Evolutionary conservation across 2,113 vertebrate species (phyloP).

Genomic region (Boleophthalmus pectinirostris): DNA sequence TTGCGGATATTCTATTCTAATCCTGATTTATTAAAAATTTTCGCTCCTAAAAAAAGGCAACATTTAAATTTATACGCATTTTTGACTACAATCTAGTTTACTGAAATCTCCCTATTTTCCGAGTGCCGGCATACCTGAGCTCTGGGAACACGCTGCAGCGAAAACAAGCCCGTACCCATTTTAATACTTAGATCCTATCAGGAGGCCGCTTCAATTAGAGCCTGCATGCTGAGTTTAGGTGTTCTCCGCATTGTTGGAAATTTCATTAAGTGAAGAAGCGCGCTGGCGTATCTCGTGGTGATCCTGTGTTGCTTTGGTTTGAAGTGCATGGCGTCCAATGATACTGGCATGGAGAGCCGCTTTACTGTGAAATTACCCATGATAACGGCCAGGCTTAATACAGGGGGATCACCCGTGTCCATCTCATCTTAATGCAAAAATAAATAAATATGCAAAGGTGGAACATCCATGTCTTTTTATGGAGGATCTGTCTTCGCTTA

Average conservation of each 20-base stretch:
- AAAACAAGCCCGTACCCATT: background rate
- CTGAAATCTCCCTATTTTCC: background rate
- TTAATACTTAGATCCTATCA: conserved; percentile 1
- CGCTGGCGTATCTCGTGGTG: conserved; percentile 41
- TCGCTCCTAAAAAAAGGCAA: too few relatives aligned
- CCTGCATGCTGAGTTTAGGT: conserved; percentile 1
- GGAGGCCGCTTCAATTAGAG: background rate
- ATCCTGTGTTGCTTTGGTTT: conserved; percentile 65
- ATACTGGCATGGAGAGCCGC: conserved; percentile 36
- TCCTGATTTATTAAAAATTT: too few relatives aligned
- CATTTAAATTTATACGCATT: too few relatives aligned
- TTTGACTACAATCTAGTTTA: too few relatives aligned
- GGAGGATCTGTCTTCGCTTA: background rate
- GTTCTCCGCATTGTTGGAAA: background rate
- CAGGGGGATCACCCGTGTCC: conserved; percentile 5
- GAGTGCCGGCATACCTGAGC: background rate
- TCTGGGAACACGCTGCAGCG: background rate
- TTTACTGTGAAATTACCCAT: conserved; percentile 43
- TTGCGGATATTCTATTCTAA: too few relatives aligned
- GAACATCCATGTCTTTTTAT: conserved; percentile 30
- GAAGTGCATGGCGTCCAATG: conserved; percentile 46
- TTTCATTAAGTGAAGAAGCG: conserved; percentile 28
- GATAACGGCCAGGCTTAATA: conserved; percentile 27
- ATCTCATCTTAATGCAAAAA: conserved; percentile 22
- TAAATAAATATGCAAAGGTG: conserved; percentile 15